Evolutionary conservation across 2,113 vertebrate species (phyloP).

Genomic region (Nestor notabilis): DNA sequence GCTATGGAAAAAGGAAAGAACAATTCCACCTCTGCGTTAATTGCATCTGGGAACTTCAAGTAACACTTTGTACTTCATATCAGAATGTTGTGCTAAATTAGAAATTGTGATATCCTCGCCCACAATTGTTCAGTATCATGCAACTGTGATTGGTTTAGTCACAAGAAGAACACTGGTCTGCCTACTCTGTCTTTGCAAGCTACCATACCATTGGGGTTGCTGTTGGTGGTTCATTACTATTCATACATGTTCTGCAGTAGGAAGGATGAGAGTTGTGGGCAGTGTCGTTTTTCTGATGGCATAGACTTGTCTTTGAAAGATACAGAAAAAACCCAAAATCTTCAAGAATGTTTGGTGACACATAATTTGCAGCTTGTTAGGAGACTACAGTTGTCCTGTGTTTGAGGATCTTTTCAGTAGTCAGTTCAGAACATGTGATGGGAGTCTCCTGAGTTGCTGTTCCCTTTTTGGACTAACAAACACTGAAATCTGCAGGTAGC

Average conservation of each 20-base stretch:
- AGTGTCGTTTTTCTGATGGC: background rate
- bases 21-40: conserved; percentile 44
- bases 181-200: conserved; percentile 17
- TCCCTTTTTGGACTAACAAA: background rate
- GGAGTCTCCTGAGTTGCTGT: background rate
- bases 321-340: background rate
- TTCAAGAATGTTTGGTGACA: background rate
- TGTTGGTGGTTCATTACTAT: background rate
- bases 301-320: background rate
- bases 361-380: background rate
- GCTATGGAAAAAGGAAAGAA: conserved; percentile 5
- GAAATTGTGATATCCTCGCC: conserved; percentile 43
- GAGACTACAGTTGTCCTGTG: background rate
- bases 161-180: conserved; percentile 21
- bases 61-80: conserved; percentile 40
- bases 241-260: background rate
- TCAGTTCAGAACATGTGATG: background rate
- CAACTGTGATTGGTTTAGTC: conserved; percentile 44
- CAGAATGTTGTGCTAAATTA: conserved; percentile 55
- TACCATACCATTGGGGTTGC: background rate
- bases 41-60: conserved; percentile 37
- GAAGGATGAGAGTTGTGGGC: background rate
- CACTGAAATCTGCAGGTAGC: background rate
- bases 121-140: conserved; percentile 17
- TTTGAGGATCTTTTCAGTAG: background rate